These are phyloP conservation scores for Acromyrmex charruanus DNA, from an alignment of 1,140 invertebrate species.

Conservation along the genomic window DNA sequence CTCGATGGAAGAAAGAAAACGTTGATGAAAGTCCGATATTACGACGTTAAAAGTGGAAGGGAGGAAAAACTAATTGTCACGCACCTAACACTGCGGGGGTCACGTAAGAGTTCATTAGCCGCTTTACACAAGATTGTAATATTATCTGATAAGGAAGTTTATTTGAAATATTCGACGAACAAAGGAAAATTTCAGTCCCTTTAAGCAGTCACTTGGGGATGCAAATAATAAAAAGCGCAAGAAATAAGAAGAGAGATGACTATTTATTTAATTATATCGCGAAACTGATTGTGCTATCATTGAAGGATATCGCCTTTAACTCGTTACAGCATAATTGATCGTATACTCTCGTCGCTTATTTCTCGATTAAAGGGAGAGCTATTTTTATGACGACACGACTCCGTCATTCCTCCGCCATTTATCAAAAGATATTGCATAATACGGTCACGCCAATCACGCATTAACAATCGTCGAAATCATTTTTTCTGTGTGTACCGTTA, in stretches of 20 bases:
- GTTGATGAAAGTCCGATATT: constrained; percentile 21
- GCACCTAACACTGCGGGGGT: constrained; percentile 5
- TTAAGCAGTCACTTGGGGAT: not conserved
- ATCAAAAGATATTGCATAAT: constrained; percentile 43
- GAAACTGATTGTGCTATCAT: not conserved
- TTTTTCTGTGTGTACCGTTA: not conserved
- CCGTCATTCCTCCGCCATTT: not conserved
- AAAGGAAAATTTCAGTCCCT: constrained; percentile 26
- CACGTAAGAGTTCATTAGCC: constrained; percentile 53
- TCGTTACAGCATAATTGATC: constrained; percentile 11
- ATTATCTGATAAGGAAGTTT: constrained; percentile 38
- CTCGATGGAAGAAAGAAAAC: not conserved
- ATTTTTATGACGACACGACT: not conserved
- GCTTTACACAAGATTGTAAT: constrained; percentile 40
- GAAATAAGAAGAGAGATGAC: constrained; percentile 6
- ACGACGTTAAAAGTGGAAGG: not conserved
- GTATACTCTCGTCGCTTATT: not conserved
- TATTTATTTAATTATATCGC: constrained; percentile 30
- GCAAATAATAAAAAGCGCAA: constrained; percentile 9
- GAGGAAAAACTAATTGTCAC: constrained; percentile 33
- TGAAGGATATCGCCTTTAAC: not conserved
- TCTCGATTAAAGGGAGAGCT: constrained; percentile 9
- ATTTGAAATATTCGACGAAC: constrained; percentile 18
- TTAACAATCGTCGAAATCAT: constrained; percentile 3
- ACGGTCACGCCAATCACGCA: not conserved